Conservation (phyloP, 1,140 invertebrate species). For the Leptopilina clavipes region DNA sequence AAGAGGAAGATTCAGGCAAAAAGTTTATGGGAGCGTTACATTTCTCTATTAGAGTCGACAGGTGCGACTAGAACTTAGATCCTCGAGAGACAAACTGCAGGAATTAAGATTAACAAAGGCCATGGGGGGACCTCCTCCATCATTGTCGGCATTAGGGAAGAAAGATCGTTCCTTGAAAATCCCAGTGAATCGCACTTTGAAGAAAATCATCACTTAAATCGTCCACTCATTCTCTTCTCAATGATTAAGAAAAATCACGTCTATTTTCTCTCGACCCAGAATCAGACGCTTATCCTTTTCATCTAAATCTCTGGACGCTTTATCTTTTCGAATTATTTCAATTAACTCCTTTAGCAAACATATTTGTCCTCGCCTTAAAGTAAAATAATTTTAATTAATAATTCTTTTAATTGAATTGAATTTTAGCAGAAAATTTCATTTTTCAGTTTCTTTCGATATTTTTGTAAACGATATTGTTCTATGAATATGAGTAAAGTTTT, state of each 20-base stretch:
- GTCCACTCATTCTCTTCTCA: constrained; percentile 35
- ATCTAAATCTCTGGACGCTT: background rate
- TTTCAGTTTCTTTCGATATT: no score
- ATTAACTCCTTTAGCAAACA: no score
- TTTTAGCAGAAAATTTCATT: no score
- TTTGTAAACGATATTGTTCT: background rate
- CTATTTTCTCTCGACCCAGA: constrained; percentile 12
- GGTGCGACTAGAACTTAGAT: constrained; percentile 47
- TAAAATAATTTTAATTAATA: no score
- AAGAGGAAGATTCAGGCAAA: constrained; percentile 26
- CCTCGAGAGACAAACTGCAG: constrained; percentile 59
- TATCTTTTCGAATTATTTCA: no score
- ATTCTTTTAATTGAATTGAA: no score
- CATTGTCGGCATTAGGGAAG: constrained; percentile 68
- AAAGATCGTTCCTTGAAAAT: constrained; percentile 60
- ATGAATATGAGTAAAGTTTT: background rate
- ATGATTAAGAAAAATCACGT: constrained; percentile 36
- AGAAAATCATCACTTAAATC: constrained; percentile 49
- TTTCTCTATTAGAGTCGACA: constrained; percentile 60
- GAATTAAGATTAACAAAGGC: constrained; percentile 70
- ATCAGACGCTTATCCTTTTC: background rate
- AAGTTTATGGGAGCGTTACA: constrained; percentile 49
- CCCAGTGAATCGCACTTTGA: constrained; percentile 47
- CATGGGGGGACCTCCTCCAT: constrained; percentile 59
- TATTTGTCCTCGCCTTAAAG: no score